Evolutionary conservation across 2,113 vertebrate genomes (phyloP).

Genomic region (Hiodon alosoides): DNA sequence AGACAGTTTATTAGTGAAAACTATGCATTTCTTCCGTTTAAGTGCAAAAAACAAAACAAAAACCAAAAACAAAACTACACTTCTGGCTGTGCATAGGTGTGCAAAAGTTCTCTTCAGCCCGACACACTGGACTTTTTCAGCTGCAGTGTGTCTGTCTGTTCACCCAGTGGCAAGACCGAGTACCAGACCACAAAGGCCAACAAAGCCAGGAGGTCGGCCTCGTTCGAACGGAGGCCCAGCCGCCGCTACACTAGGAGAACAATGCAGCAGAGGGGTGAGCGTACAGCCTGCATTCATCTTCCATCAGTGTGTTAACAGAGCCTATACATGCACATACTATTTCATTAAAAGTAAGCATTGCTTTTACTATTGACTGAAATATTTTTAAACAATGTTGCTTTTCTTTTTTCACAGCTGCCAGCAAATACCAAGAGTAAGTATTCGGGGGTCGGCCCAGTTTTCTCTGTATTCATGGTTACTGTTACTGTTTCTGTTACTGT

Average conservation of each 20-base stretch:
- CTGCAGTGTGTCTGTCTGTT: background rate
- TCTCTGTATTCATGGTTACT: background rate
- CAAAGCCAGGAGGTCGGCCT: slow-evolving; percentile 85
- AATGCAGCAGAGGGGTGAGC: slow-evolving; percentile 76
- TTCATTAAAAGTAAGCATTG: background rate
- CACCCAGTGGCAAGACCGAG: slow-evolving; percentile 86
- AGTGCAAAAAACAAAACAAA: no score
- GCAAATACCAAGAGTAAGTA: slow-evolving; percentile 40
- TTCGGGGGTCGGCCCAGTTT: background rate
- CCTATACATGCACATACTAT: background rate
- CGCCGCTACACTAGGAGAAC: slow-evolving; percentile 91
- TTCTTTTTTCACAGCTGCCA: slow-evolving; percentile 29
- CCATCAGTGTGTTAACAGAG: background rate
- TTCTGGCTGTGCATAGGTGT: no score
- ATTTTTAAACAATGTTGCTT: background rate
- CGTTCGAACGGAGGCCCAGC: slow-evolving; percentile 94
- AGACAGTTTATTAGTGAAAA: no score
- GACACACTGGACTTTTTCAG: no score
- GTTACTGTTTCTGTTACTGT: background rate
- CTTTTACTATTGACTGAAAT: background rate
- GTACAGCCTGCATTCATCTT: background rate
- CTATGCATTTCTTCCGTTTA: no score
- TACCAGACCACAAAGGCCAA: slow-evolving; percentile 97
- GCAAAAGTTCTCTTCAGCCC: background rate
- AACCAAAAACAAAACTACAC: no score